Conservation (phyloP, 2,113 vertebrate genomes). For the Ctenodactylus gundi region DNA sequence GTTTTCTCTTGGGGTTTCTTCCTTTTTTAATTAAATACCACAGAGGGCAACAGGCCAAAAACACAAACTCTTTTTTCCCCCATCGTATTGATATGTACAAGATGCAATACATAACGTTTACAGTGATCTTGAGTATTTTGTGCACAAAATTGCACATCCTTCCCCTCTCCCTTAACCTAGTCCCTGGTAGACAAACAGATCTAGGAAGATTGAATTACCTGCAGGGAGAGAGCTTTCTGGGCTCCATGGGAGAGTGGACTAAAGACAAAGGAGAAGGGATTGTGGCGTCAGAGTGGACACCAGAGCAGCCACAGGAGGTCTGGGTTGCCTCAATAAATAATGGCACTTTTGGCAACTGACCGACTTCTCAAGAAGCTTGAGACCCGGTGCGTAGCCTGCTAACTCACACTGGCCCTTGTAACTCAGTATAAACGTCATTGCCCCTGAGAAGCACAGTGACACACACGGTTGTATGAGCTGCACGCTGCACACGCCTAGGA, state of each 20-base stretch:
- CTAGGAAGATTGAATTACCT: constrained; percentile 40
- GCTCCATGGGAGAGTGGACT: background rate
- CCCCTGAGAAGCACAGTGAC: background rate
- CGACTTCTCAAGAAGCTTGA: background rate
- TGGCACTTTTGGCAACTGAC: background rate
- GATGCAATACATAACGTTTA: too few species aligned
- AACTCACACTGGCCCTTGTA: background rate
- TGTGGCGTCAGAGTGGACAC: background rate
- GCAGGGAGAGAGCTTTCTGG: background rate
- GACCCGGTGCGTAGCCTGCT: background rate
- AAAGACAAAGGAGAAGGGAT: background rate
- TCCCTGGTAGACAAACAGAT: constrained; percentile 40
- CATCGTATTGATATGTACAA: too few species aligned
- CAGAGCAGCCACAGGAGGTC: constrained; percentile 37
- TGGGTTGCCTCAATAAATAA: constrained; percentile 51
- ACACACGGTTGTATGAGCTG: background rate
- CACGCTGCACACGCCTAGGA: background rate
- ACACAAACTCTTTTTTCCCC: constrained; percentile 38
- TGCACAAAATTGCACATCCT: too few species aligned
- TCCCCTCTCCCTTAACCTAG: too few species aligned
- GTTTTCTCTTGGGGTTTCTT: constrained; percentile 58
- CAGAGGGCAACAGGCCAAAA: background rate
- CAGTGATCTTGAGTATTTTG: too few species aligned
- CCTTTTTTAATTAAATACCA: constrained; percentile 60
- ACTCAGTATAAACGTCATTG: background rate